Evolutionary conservation across 23 tunicate species (phyloP).

Genomic region (Ciona savignyi): DNA sequence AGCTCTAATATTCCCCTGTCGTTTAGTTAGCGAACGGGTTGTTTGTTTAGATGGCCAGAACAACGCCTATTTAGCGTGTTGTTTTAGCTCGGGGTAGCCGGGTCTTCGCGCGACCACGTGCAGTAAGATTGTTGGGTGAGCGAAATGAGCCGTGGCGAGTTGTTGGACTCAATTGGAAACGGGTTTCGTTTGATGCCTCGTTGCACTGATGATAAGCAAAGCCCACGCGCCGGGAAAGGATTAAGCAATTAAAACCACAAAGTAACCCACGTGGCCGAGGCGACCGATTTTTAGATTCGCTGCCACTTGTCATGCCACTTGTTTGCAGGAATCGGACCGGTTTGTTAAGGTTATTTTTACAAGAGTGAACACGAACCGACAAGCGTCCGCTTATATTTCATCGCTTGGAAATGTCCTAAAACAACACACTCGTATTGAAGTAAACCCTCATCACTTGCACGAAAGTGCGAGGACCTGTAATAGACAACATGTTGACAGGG

Average conservation of each 20-base stretch:
- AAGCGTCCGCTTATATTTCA: neutral
- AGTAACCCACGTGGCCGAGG: neutral
- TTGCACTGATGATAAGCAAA: neutral
- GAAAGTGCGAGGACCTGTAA: neutral
- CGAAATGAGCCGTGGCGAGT: neutral
- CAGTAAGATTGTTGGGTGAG: neutral
- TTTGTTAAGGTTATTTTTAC: too few relatives aligned
- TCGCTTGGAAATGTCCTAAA: neutral
- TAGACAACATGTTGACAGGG: neutral
- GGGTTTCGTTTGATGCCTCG: constrained; percentile 1
- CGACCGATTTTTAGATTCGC: neutral
- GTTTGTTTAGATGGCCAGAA: neutral
- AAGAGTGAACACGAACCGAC: too few relatives aligned
- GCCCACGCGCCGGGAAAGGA: neutral
- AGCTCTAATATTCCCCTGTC: neutral
- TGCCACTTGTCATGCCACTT: too few relatives aligned
- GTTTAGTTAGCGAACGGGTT: neutral
- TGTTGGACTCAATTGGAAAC: neutral
- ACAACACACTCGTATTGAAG: neutral
- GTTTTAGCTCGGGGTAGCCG: neutral
- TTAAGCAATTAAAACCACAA: neutral
- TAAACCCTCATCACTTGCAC: neutral
- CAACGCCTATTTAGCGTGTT: neutral
- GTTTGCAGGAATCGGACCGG: too few relatives aligned
- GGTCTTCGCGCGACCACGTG: neutral